Conservation (phyloP, 2,797 vertebrate species). For the Borostomias antarcticus region DNA sequence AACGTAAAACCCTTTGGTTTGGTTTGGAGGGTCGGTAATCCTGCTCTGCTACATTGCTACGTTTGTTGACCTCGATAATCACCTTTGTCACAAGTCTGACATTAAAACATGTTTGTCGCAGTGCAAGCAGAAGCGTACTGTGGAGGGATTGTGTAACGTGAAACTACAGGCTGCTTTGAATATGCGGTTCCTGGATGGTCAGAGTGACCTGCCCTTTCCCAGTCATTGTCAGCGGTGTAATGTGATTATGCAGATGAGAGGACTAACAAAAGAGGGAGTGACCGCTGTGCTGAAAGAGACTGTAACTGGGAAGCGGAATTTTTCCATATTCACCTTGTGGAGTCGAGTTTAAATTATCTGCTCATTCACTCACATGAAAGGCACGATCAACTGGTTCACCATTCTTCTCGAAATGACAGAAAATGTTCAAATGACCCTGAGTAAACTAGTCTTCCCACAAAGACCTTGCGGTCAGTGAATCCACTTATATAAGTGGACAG, state of each 20-base stretch:
- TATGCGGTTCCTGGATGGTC: slow-evolving; percentile 10
- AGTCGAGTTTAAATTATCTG: background rate
- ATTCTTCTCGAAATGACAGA: background rate
- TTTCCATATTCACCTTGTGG: background rate
- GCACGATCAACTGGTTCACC: background rate
- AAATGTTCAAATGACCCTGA: background rate
- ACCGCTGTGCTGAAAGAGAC: slow-evolving; percentile 65
- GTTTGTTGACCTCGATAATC: too few relatives aligned
- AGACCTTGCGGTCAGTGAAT: background rate
- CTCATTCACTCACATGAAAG: background rate
- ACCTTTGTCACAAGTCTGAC: background rate
- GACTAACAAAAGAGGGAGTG: slow-evolving; percentile 53
- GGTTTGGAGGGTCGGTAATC: too few relatives aligned
- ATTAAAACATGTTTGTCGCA: background rate
- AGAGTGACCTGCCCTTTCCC: slow-evolving; percentile 26
- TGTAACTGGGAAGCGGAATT: background rate
- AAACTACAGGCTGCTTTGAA: slow-evolving; percentile 16
- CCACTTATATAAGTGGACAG: background rate
- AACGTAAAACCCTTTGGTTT: too few relatives aligned
- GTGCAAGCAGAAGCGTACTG: background rate
- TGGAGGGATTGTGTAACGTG: slow-evolving; percentile 1
- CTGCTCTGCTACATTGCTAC: too few relatives aligned
- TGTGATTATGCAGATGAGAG: slow-evolving; percentile 62
- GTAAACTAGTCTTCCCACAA: background rate
- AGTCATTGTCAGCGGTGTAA: slow-evolving; percentile 56